Percentiles rank a stretch among this genome's conserved stretches.
Evolutionary conservation across 2,797 vertebrate species (phyloP).

Genomic region (Myotis planiceps): DNA sequence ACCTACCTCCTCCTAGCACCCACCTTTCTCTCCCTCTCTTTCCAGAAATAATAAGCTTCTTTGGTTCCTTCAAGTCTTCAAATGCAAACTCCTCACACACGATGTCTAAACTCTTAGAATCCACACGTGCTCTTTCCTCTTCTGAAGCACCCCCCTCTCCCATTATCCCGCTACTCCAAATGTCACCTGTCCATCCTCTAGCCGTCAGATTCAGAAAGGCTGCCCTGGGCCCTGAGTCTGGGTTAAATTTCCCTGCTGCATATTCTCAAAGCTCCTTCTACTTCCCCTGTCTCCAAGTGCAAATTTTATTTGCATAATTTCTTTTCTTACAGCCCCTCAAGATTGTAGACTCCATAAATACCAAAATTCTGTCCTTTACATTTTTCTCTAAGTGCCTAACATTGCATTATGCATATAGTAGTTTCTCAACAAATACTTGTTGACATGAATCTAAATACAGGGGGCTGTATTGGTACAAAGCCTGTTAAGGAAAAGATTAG

Average conservation of each 20-base stretch:
- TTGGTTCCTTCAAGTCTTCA: slow-evolving; percentile 34
- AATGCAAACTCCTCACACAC: slow-evolving; percentile 18
- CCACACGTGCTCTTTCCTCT: background rate
- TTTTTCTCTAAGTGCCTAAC: background rate
- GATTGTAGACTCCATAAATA: background rate
- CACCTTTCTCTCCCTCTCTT: background rate
- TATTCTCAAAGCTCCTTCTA: background rate
- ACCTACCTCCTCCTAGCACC: background rate
- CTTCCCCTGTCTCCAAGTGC: background rate
- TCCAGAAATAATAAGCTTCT: slow-evolving; percentile 65
- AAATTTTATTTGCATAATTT: background rate
- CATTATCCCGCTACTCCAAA: accelerated
- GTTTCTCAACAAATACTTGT: background rate
- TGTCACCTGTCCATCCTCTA: background rate
- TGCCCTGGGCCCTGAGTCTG: background rate
- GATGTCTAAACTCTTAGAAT: slow-evolving; percentile 51
- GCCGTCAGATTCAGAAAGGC: background rate
- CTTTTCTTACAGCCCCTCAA: background rate
- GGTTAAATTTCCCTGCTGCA: background rate
- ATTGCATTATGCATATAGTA: background rate
- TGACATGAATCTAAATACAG: background rate
- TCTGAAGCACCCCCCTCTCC: background rate
- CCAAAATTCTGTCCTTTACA: background rate
- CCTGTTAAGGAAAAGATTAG: background rate
- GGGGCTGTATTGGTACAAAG: background rate